These are phyloP conservation scores for Drosophila punjabiensis DNA, from an alignment of 1,140 invertebrate species.

Conservation along the genomic window DNA sequence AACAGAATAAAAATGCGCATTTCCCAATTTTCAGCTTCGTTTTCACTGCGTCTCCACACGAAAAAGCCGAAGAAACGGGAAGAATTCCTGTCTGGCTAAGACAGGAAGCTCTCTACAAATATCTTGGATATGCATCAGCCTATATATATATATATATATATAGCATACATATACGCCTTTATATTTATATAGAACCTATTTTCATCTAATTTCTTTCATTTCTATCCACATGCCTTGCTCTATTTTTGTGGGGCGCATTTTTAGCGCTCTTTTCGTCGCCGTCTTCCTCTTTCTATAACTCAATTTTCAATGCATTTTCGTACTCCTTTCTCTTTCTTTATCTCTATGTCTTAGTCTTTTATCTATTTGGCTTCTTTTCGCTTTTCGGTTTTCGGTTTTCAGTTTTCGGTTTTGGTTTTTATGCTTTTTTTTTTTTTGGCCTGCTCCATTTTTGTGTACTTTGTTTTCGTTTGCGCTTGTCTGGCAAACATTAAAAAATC, in stretches of 20 bases:
- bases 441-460: conserved; percentile 46
- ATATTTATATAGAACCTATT: conserved; percentile 74
- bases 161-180: conserved; percentile 15
- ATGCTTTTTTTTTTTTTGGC: conserved; percentile 31
- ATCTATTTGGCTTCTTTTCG: conserved; percentile 37
- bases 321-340: conserved; percentile 21
- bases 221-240: conserved; percentile 74
- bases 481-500: conserved; percentile 47
- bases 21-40: conserved; percentile 52
- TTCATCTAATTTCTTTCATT: conserved; percentile 81
- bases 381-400: conserved; percentile 33
- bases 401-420: conserved; percentile 39
- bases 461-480: conserved; percentile 50
- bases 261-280: conserved; percentile 59
- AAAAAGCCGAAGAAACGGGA: conserved; percentile 46
- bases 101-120: conserved; percentile 48
- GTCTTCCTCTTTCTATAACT: conserved; percentile 64
- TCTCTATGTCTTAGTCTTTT: conserved; percentile 18
- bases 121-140: conserved; percentile 52
- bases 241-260: conserved; percentile 73
- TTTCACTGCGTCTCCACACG: conserved; percentile 39
- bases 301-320: conserved; percentile 65
- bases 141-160: conserved; percentile 60
- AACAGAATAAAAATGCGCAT: conserved; percentile 38
- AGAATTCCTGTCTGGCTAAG: conserved; percentile 72